Base-by-base conservation (phyloP, 2,113 vertebrate species). In the Halichoeres trimaculatus region DNA sequence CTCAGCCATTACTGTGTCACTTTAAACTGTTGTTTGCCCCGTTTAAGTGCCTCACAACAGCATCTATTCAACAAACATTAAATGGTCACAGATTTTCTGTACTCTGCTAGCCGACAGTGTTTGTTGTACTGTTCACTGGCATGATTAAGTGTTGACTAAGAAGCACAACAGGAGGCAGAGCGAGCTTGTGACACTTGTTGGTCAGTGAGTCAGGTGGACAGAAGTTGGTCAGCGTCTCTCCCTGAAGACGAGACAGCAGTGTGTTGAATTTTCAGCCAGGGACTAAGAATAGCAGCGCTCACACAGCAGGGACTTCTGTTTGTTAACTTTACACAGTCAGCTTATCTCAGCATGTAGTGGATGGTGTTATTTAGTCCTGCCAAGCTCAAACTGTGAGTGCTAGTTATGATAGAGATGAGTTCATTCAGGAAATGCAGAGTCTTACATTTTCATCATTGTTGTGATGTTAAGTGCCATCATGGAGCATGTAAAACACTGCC, bases 201-300 rank as follows among this genome's bases (percentile, higher is more conserved):
- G 61, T 47, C 50, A 56, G 57, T 61, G 62, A 80, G 54, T 78
- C 76, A 81, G 20, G 70, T 19, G 47, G 24, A 48, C 50, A 57
- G 6, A 54, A 45, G 56, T 23, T 20, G 8, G 61, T 38, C 45
- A 74, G 47, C 24, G 30, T 23, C 45, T 78, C 45, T 11, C 45
- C 52, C 23, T 59, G 35, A 55, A 69, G 48, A 69, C 1, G 24
- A 70, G 53, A 17, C 69, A 71, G 59, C 51, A n/a, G 35, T 1
- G 6, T 55, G 68, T 43, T 68, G 20, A 50, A 83, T 80, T 84
- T 56, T 68, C 74, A 56, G 47, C 23, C 43, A 17, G 16, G 26
- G 19, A 60, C 75, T 78, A 68, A 80, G 57, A 80, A 74, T 70
- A 86, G 71, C 69, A 74, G 58, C 70, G 54, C 41, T 70, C 0